phyloP scores from a whole-genome alignment of 1,140 invertebrate genomes.

The Goniozus legneri region DNA sequence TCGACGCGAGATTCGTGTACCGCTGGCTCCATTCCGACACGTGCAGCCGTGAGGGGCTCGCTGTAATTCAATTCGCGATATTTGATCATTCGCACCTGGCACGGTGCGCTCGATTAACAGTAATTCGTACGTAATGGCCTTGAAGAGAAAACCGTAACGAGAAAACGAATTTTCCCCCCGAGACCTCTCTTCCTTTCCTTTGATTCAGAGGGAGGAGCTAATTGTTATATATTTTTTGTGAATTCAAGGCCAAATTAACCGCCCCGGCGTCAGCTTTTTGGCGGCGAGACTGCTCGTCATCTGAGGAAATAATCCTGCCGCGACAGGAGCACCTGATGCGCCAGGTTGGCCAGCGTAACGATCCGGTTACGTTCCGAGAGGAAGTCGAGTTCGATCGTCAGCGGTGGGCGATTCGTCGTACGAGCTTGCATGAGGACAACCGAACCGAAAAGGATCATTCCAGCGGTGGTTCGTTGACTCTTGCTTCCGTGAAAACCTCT shows the following conservation, averaged over 20 bases:
- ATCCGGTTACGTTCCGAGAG: conserved; percentile 9
- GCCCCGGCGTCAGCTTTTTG: conserved; percentile 39
- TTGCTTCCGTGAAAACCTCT: conserved; percentile 2
- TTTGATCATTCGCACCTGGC: too few relatives aligned
- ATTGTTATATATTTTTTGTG: too few relatives aligned
- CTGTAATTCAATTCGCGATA: too few relatives aligned
- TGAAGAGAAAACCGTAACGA: too few relatives aligned
- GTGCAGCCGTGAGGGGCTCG: too few relatives aligned
- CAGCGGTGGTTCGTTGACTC: conserved; percentile 17
- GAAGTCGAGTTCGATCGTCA: conserved; percentile 10
- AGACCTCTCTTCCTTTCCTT: too few relatives aligned
- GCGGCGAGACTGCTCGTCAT: conserved; percentile 46
- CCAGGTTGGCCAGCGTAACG: conserved; percentile 15
- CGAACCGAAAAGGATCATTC: conserved; percentile 30
- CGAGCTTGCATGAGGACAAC: conserved; percentile 7
- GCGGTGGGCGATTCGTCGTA: conserved; percentile 3
- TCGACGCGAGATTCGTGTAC: too few relatives aligned
- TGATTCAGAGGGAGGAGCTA: too few relatives aligned
- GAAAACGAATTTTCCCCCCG: too few relatives aligned
- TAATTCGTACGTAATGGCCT: too few relatives aligned
- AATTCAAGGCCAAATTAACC: conserved; percentile 26
- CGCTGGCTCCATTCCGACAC: too few relatives aligned
- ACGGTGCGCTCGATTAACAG: too few relatives aligned
- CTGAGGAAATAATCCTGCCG: conserved; percentile 42
- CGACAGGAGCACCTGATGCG: conserved; percentile 19